A percentile compares a stretch with the other conserved stretches of the same genome.
Conservation (phyloP, 2,113 vertebrate genomes). For the Bubo blakistoni region DNA sequence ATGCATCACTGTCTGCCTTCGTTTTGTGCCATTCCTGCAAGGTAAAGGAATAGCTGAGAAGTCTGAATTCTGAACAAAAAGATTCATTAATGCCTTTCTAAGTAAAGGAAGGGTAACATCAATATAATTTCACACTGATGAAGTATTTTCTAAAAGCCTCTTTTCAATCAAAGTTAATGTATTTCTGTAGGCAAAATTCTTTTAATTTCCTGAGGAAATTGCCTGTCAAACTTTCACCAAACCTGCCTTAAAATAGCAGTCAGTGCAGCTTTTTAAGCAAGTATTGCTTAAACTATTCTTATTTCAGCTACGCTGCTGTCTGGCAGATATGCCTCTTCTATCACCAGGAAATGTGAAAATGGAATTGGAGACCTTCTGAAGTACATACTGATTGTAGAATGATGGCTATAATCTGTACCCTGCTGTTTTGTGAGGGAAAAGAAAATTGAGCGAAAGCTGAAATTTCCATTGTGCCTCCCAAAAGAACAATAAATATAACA, state of each 20-base stretch:
- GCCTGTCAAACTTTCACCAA: background rate
- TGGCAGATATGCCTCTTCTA: background rate
- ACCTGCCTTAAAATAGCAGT: slow-evolving; percentile 55
- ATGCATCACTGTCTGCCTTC: background rate
- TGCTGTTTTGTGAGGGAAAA: background rate
- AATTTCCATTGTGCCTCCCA: background rate
- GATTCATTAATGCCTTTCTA: background rate
- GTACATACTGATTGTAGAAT: background rate
- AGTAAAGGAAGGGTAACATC: background rate
- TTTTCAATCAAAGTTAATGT: background rate
- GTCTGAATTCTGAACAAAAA: background rate
- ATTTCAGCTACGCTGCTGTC: background rate
- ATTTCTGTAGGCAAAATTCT: slow-evolving; percentile 9
- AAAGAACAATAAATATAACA: slow-evolving; percentile 35
- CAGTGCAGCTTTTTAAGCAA: background rate
- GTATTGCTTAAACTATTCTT: background rate
- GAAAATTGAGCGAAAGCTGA: background rate
- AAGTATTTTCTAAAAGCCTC: background rate
- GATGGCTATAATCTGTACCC: background rate
- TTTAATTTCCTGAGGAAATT: slow-evolving; percentile 11
- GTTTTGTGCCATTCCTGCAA: background rate
- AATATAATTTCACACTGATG: background rate
- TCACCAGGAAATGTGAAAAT: background rate
- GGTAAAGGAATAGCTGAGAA: background rate
- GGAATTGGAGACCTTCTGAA: background rate